Conservation (phyloP, 2,888 invertebrate species). For the Ormyrus thymus region DNA sequence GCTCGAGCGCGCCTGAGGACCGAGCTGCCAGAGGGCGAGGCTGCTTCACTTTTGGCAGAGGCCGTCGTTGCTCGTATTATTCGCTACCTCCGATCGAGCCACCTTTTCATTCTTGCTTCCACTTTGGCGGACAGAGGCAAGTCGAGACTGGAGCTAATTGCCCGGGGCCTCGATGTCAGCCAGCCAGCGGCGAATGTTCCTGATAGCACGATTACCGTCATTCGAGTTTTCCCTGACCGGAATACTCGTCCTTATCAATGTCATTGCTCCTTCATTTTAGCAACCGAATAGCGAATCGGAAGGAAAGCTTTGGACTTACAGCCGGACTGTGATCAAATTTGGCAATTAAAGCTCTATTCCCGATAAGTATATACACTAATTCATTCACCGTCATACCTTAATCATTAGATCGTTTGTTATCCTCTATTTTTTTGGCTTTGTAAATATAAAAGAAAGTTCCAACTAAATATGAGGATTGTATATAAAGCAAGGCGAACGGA, state of each 20-base stretch:
- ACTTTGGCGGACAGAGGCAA: too few species aligned
- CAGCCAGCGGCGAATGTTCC: slow-evolving; percentile 3
- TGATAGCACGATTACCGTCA: slow-evolving; percentile 23
- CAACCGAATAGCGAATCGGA: background rate
- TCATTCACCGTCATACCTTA: background rate
- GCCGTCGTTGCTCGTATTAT: too few species aligned
- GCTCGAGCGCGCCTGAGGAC: slow-evolving; percentile 22
- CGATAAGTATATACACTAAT: background rate
- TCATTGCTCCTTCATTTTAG: slow-evolving; percentile 16
- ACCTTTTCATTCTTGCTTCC: too few species aligned
- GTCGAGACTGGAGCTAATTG: too few species aligned
- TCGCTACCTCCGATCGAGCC: too few species aligned
- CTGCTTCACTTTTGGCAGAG: too few species aligned
- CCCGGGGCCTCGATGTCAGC: too few species aligned
- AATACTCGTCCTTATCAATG: slow-evolving; percentile 24
- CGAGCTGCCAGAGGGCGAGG: too few species aligned
- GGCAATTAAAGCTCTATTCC: background rate
- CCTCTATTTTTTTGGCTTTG: slow-evolving; percentile 12
- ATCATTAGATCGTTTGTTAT: background rate
- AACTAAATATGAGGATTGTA: slow-evolving; percentile 30
- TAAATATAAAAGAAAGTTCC: slow-evolving; percentile 37
- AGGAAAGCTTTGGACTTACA: background rate
- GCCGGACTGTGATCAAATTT: too few species aligned
- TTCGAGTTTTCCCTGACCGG: slow-evolving; percentile 10
- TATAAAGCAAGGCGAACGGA: background rate